phyloP scores from a whole-genome alignment of 2,113 vertebrate species.

The Dolichotis patagonum region DNA sequence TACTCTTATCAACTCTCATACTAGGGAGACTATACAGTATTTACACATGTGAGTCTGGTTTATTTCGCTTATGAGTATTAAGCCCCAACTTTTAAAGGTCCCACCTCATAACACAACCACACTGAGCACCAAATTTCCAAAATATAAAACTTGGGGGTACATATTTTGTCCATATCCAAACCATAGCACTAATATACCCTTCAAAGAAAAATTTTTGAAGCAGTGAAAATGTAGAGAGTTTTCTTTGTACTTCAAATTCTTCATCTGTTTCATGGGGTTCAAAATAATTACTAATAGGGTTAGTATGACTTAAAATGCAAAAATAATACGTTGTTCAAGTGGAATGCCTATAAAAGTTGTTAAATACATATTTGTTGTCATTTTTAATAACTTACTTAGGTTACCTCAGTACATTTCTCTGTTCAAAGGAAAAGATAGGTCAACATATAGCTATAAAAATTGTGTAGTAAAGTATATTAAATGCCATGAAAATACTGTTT shows the following conservation, averaged over 20 bases:
- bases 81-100: not conserved
- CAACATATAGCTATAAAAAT: not conserved
- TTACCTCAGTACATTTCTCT: not conserved
- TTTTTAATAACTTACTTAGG: not conserved
- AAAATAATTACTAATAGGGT: not conserved
- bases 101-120: not conserved
- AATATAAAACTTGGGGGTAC: not conserved
- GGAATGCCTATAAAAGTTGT: not conserved
- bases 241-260: not conserved
- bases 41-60: no score
- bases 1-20: no score
- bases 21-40: no score
- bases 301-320: not conserved
- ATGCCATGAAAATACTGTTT: not conserved
- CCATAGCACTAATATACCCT: not conserved
- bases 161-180: not conserved
- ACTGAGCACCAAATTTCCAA: not conserved
- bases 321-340: not conserved
- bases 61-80: no score
- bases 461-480: not conserved
- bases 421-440: not conserved
- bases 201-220: not conserved
- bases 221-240: not conserved
- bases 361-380: not conserved
- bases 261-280: not conserved